Base-by-base conservation (phyloP, 1,140 invertebrate species). In the Ips typographus region DNA sequence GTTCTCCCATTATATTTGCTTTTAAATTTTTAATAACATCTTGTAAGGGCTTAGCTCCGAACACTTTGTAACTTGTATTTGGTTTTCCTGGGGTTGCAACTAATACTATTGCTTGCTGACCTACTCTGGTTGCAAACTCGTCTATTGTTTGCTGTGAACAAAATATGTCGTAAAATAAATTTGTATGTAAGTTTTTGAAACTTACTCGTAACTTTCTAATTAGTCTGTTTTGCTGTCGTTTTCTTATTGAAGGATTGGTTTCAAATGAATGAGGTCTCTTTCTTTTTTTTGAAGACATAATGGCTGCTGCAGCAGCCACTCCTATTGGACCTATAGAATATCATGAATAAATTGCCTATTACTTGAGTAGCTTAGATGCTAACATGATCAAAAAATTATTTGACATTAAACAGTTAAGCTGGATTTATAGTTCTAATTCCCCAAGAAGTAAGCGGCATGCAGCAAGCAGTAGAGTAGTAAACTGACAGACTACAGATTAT, bases 201-300 rank as follows among this genome's bases (percentile, higher is more conserved):
- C 84, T 83, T 81, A 95, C 93, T 85, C 91, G 85, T 68, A 95
- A 83, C 83, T 95, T 95, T 72, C 93, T 86, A 53, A 98, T 83
- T 71, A 98, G 83, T 76, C 96, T 87, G 78, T 98, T 98, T 82
- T 98, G 95, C 83, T 98, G 96, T 68, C 96, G 83, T 83, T 98
- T 98, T 72, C 96, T 85, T 62, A 98, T 95, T 51, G 95, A 98
- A 3, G 96, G 96, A 87, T 98, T 98, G 59, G 96, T 98, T 84
- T 98, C 96, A 83, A 98, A 98, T 75, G 94, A 94, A 83, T 98
- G 95, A 42, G 94, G 94, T 75, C 95, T 83, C 84, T 97, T 97
- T 71, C 95, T 86, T 78, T 98, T 98, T 80, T 97, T 98, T 0
- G 94, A 94, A 8, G 95, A 96, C 4, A 95, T 94, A 74, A 98